A percentile compares a stretch with the other conserved stretches of the same genome.
Evolutionary conservation across 2,888 invertebrate species (phyloP).

Genomic region (Tinea semifulvella): DNA sequence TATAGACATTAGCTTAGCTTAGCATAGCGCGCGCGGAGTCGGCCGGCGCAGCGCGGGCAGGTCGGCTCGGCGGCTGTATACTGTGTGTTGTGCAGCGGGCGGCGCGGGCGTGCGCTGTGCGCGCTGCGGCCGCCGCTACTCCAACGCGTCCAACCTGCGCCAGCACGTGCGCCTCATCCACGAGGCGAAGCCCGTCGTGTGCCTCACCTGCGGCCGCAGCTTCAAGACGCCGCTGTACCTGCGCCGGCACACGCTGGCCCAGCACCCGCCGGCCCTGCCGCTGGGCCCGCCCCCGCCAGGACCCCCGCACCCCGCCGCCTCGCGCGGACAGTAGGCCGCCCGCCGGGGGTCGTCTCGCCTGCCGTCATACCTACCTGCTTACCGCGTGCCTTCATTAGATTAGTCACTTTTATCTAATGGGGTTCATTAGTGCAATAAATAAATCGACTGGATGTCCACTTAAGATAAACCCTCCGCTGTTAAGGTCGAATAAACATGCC

Average conservation of each 20-base stretch:
- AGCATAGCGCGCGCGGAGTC: constrained; percentile 18
- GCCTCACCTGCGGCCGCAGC: constrained; percentile 75
- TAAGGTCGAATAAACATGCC: constrained; percentile 9
- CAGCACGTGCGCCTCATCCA: constrained; percentile 81
- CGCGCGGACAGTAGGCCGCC: not conserved
- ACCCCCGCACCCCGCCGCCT: constrained; percentile 19
- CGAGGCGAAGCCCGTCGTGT: constrained; percentile 74
- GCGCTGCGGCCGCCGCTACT: constrained; percentile 75
- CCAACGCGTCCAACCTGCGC: constrained; percentile 76
- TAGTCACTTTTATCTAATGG: constrained; percentile 9
- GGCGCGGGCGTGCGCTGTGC: constrained; percentile 64
- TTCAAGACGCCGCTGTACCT: constrained; percentile 81
- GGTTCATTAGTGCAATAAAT: not conserved
- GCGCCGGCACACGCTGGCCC: constrained; percentile 78
- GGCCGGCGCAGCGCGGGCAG: constrained; percentile 38
- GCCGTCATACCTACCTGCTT: constrained; percentile 62
- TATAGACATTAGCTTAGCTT: constrained; percentile 36
- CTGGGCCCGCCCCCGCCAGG: constrained; percentile 16
- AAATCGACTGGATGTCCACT: not conserved
- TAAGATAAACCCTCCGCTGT: constrained; percentile 4
- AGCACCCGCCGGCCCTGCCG: constrained; percentile 48
- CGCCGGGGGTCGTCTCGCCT: constrained; percentile 54
- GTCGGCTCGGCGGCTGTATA: constrained; percentile 14
- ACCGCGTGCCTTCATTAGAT: constrained; percentile 56
- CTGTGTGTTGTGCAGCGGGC: constrained; percentile 23